Conservation (phyloP, 2,113 vertebrate species). For the Anolis sagrei region DNA sequence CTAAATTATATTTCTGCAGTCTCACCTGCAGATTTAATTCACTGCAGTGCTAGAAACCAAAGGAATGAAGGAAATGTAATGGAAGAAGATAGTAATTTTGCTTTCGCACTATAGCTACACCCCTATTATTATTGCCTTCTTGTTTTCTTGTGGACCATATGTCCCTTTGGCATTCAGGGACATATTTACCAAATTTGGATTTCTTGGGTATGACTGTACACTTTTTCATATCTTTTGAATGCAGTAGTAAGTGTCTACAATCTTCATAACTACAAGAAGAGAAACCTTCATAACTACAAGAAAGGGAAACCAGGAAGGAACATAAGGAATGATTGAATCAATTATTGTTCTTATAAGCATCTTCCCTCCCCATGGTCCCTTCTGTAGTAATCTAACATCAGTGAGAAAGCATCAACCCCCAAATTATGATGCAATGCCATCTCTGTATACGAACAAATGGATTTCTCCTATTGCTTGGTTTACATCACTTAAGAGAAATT, state of each 20-base stretch:
- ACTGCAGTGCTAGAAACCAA: too few relatives aligned
- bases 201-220: background rate
- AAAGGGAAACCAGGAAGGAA: background rate
- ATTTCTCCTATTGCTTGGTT: slow-evolving; percentile 12
- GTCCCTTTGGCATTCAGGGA: background rate
- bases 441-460: background rate
- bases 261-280: too few relatives aligned
- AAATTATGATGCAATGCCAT: background rate
- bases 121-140: background rate
- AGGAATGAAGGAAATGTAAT: too few relatives aligned
- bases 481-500: slow-evolving; percentile 17
- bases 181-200: background rate
- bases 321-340: background rate
- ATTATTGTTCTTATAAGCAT: background rate
- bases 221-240: too few relatives aligned
- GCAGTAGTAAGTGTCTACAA: too few relatives aligned
- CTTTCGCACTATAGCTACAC: too few relatives aligned
- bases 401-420: background rate
- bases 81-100: too few relatives aligned
- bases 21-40: too few relatives aligned
- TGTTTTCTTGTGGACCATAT: background rate
- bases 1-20: too few relatives aligned
- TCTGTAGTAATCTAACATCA: background rate
- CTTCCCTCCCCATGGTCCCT: background rate
- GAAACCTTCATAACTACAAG: too few relatives aligned